Conservation (phyloP, 2,113 vertebrate genomes). For the Catharus bicknelli region DNA sequence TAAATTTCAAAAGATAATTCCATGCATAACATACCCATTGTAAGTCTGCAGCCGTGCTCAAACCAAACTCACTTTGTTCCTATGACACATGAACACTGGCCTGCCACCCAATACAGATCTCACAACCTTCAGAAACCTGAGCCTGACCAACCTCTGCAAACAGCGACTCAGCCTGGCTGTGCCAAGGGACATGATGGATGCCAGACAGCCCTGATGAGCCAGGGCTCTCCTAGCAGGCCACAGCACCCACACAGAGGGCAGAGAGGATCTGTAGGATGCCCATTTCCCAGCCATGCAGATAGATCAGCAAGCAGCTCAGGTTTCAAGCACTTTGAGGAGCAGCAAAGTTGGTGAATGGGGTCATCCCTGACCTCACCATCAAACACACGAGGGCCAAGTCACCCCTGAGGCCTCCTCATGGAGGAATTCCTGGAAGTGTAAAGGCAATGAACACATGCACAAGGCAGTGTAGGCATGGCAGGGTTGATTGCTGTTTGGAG, state of each 20-base stretch:
- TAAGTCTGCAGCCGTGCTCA: neutral
- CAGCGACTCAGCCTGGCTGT: rapidly evolving
- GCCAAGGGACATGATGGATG: neutral
- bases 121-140: neutral
- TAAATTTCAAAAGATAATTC: neutral
- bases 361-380: neutral
- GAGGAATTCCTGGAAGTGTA: neutral
- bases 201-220: neutral
- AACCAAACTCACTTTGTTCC: neutral
- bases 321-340: neutral
- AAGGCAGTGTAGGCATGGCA: neutral
- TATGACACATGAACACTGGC: neutral
- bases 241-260: neutral
- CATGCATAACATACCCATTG: neutral
- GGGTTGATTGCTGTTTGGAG: neutral
- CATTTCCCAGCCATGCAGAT: neutral
- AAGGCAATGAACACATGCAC: neutral
- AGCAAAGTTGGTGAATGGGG: neutral
- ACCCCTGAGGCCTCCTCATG: neutral
- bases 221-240: neutral
- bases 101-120: neutral
- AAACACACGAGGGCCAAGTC: neutral
- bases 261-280: neutral
- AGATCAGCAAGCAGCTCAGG: rapidly evolving
- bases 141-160: neutral